Conservation (phyloP, 2,888 invertebrate genomes). For the Cephus spinipes region DNA sequence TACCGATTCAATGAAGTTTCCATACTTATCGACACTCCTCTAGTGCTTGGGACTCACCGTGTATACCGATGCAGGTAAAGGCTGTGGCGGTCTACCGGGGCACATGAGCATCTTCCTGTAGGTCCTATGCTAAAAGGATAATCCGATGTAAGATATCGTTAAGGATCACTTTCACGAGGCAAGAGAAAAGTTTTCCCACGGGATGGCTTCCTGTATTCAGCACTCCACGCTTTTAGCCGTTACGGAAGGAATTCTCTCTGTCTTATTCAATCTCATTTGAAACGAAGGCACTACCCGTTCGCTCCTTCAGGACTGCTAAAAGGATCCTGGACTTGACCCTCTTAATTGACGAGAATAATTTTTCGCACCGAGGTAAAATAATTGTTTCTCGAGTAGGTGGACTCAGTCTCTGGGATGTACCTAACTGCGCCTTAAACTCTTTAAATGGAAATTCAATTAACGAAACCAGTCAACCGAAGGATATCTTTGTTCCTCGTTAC, state of each 20-base stretch:
- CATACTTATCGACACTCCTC: background rate
- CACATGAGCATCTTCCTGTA: slow-evolving; percentile 57
- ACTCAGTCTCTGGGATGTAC: background rate
- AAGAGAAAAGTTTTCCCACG: background rate
- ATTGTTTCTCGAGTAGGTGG: background rate
- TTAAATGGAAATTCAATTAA: background rate
- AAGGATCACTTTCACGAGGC: background rate
- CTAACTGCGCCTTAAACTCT: background rate
- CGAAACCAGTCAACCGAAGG: background rate
- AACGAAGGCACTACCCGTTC: background rate
- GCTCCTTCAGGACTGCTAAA: background rate
- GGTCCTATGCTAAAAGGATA: slow-evolving; percentile 42
- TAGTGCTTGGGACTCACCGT: slow-evolving; percentile 45
- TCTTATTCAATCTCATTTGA: background rate
- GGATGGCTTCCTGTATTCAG: background rate
- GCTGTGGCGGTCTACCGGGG: slow-evolving; percentile 57
- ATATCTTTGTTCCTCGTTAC: background rate
- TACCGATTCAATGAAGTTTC: background rate
- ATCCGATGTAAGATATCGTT: background rate
- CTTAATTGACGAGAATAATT: background rate
- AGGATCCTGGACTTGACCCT: background rate
- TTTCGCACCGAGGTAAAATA: background rate
- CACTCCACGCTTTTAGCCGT: background rate
- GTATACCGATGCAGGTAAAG: slow-evolving; percentile 49
- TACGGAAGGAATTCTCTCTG: background rate